Evolutionary conservation across 2,113 vertebrate genomes (phyloP).

Genomic region (Bubalus kerabau): DNA sequence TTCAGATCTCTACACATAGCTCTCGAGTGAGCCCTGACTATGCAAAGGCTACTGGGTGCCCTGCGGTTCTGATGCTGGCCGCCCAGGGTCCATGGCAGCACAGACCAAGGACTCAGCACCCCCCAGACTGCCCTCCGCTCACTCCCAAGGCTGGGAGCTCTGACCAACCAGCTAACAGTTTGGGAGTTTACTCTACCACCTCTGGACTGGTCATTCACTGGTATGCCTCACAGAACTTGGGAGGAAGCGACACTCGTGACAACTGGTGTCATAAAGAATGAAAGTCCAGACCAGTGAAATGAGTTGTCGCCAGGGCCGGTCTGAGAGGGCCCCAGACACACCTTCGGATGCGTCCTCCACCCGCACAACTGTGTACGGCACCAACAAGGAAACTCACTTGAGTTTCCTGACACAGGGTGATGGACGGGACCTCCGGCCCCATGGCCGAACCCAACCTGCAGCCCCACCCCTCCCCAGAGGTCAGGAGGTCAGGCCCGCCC

Average conservation of each 20-base stretch:
- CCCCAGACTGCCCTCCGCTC: background rate
- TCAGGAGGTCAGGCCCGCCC: background rate
- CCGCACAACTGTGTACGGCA: background rate
- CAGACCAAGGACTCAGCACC: background rate
- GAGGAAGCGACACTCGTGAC: background rate
- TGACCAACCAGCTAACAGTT: background rate
- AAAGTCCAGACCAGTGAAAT: background rate
- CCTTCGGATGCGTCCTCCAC: background rate
- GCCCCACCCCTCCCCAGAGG: background rate
- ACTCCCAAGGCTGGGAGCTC: background rate
- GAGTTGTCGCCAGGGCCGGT: background rate
- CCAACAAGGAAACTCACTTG: background rate
- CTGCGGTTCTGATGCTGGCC: background rate
- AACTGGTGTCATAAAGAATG: background rate
- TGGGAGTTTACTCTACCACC: background rate
- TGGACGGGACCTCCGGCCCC: background rate
- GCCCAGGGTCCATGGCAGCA: background rate
- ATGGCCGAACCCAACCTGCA: background rate
- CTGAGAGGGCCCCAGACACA: background rate
- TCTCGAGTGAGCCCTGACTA: background rate
- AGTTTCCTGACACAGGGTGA: background rate
- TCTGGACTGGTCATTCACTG: background rate
- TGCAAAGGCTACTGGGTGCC: background rate
- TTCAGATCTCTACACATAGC: background rate
- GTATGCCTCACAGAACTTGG: background rate